phyloP scores from a whole-genome alignment of 2,113 vertebrate genomes.

The Cynocephalus volans region DNA sequence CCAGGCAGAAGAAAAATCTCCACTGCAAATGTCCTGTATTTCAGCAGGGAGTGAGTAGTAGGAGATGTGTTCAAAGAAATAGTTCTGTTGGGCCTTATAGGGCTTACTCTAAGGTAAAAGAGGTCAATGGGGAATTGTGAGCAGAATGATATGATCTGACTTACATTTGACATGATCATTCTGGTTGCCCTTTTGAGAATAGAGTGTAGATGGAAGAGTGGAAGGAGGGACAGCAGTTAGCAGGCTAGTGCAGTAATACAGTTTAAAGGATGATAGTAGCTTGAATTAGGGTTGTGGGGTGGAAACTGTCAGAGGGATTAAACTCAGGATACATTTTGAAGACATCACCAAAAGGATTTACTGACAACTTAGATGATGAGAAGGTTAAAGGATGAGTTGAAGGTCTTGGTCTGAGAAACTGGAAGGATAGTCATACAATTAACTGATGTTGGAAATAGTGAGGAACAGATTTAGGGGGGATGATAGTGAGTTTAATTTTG shows the following conservation, averaged over 20 bases:
- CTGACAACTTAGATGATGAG: background rate
- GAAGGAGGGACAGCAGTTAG: too few species aligned
- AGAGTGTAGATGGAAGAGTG: too few species aligned
- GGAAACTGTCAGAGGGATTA: background rate
- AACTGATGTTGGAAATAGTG: background rate
- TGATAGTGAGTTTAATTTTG: background rate
- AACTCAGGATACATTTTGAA: background rate
- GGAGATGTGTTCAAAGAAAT: background rate
- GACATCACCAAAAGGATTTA: background rate
- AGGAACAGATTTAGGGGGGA: background rate
- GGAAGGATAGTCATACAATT: background rate
- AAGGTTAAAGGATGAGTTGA: background rate
- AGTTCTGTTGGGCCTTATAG: background rate
- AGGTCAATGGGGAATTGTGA: background rate
- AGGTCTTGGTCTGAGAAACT: background rate
- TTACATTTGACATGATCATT: background rate
- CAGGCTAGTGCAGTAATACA: too few species aligned
- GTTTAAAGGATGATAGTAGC: background rate
- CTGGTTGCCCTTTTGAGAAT: background rate
- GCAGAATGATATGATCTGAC: background rate
- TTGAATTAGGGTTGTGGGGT: fast-evolving
- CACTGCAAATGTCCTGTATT: background rate
- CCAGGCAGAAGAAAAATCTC: background rate
- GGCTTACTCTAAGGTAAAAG: background rate
- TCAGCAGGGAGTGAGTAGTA: background rate